phyloP scores from a whole-genome alignment of 2,888 invertebrate species.

The Clanis bilineata region DNA sequence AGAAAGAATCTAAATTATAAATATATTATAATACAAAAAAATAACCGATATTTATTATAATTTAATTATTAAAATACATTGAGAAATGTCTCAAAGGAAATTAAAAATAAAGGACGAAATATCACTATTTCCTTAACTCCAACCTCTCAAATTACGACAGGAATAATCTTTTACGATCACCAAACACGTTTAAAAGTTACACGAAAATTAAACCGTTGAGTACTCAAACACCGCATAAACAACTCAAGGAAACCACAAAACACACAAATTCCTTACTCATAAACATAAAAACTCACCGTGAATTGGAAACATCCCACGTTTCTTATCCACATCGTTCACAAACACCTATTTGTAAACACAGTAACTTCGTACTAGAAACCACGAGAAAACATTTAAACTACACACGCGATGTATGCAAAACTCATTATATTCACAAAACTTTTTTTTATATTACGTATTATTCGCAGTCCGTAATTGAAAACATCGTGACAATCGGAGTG shows the following conservation, averaged over 20 bases:
- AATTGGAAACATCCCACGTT: slow-evolving; percentile 57
- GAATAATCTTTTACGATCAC: not conserved
- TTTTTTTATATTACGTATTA: slow-evolving; percentile 51
- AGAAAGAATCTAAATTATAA: too few relatives aligned
- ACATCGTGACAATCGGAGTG: slow-evolving; percentile 39
- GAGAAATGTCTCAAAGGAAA: too few relatives aligned
- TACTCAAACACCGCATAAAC: not conserved
- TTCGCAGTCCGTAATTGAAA: slow-evolving; percentile 46
- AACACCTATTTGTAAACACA: slow-evolving; percentile 48
- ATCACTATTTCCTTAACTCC: not conserved
- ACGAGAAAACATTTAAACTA: not conserved
- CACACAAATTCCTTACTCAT: not conserved
- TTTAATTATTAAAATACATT: too few relatives aligned
- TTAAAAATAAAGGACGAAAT: too few relatives aligned
- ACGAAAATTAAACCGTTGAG: not conserved
- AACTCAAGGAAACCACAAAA: not conserved
- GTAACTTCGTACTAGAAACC: not conserved
- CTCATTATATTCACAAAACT: slow-evolving; percentile 49
- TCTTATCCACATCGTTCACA: slow-evolving; percentile 64
- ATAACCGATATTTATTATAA: too few relatives aligned
- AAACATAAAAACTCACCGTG: slow-evolving; percentile 52
- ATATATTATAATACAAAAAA: too few relatives aligned
- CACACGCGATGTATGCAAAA: slow-evolving; percentile 29
- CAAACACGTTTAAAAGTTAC: not conserved
- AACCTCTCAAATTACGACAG: not conserved